Evolutionary conservation across 2,113 vertebrate genomes (phyloP), one percentile per base, ranked within the genome.

Genomic region (Apus apus): DNA sequence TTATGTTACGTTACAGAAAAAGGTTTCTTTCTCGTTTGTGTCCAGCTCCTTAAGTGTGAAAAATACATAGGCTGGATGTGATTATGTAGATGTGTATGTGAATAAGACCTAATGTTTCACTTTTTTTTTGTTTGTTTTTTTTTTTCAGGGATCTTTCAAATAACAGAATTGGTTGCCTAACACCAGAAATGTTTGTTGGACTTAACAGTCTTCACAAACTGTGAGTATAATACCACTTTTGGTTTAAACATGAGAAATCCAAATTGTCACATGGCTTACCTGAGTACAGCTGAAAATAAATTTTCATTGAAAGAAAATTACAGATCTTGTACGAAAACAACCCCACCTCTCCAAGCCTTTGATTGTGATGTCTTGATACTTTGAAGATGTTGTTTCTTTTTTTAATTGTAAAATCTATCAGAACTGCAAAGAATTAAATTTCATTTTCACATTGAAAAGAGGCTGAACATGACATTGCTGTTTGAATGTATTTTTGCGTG

Each of bases 101-200:
- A 74, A 26, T 78, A 67, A 57, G 21, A 40, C 20, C 19, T 62
- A 36, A 19, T 43, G 3, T 68, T 65, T 72, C 12, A 23, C 10
- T 10, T 3, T 8, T 19, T 9, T 7, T 19, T 48, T 48, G 46
- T 53, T 66, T 29, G 79, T 80, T 25, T 1, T 72, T 97, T 91
- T n/a, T 98, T 97, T 32, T 78, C 51, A 99, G 99, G 90, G 98
- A 99, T 97, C 98, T 99, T 83, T 99, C 99, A 73, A 98, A 98
- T 97, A 99, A 99, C 93, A 98, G 99, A 97, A 99, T 99, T 96
- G 99, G 99, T 93, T 99, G 99, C 87, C 97, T 99, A 73, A 98
- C 98, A 83, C 96, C 98, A 88, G 98, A 99, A 95, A 99, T 99
- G 97, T 99, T 99, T 97, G 78, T 97, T 36, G 98, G 98, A 97